Evolutionary conservation across 2,888 invertebrate genomes (phyloP).

Genomic region (Panzeria rudis): DNA sequence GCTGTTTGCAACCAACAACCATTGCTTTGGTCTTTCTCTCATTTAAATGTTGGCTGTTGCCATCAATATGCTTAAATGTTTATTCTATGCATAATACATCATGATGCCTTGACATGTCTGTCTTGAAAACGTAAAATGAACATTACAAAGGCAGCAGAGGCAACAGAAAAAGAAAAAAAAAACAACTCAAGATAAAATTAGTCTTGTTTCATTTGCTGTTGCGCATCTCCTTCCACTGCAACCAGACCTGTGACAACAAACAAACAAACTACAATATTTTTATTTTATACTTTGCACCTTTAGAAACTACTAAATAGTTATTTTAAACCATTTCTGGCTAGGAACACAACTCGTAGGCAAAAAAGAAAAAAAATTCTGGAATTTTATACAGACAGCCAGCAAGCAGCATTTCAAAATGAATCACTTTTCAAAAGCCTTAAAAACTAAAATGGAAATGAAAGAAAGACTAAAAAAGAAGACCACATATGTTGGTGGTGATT

Average conservation of each 20-base stretch:
- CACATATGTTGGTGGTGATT: conserved; percentile 65
- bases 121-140: conserved; percentile 42
- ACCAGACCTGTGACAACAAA: conserved; percentile 61
- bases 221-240: conserved; percentile 23
- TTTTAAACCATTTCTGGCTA: conserved; percentile 55
- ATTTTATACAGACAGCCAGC: conserved; percentile 19
- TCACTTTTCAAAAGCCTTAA: conserved; percentile 58
- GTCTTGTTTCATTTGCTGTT: conserved; percentile 31
- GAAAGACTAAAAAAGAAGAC: conserved; percentile 39
- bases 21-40: conserved; percentile 56
- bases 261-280: conserved; percentile 46
- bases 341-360: conserved; percentile 5
- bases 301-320: conserved; percentile 56
- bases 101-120: conserved; percentile 64
- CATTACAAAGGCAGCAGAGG: conserved; percentile 31
- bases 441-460: conserved; percentile 40
- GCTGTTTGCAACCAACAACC: background rate
- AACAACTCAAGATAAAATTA: conserved; percentile 54
- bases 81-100: conserved; percentile 60
- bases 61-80: conserved; percentile 62
- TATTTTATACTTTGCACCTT: conserved; percentile 67
- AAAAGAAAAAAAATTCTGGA: conserved; percentile 25
- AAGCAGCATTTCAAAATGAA: conserved; percentile 58
- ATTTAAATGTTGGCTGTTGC: conserved; percentile 42
- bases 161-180: background rate